phyloP scores from a whole-genome alignment of 1,140 invertebrate species.

The Pogonomyrmex californicus region DNA sequence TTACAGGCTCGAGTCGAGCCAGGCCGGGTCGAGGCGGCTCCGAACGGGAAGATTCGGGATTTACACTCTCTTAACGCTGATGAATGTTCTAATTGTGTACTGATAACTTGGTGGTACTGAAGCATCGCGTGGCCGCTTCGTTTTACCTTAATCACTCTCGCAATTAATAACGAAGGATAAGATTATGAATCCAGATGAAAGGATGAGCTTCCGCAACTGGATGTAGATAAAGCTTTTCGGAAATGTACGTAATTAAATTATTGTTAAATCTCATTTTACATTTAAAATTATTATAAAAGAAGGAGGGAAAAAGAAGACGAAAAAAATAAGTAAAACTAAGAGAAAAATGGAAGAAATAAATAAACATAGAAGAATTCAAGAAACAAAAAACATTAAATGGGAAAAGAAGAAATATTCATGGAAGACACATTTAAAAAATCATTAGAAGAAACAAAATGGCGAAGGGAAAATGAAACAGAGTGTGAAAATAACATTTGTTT shows the following conservation, averaged over 20 bases:
- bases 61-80: slow-evolving; percentile 55
- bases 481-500: not conserved
- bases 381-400: not conserved
- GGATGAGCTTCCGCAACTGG: not conserved
- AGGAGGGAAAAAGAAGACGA: not conserved
- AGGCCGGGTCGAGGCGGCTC: not conserved
- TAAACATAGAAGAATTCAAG: not conserved
- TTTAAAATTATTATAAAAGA: not conserved
- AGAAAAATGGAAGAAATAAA: no score
- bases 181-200: slow-evolving; percentile 3
- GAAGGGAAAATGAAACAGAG: not conserved
- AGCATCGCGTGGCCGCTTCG: not conserved
- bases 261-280: not conserved
- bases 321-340: slow-evolving; percentile 1
- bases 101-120: slow-evolving; percentile 33
- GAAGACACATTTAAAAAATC: not conserved
- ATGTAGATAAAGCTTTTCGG: not conserved
- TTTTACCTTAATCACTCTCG: slow-evolving; percentile 47
- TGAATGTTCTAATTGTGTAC: slow-evolving; percentile 50
- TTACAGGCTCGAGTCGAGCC: slow-evolving; percentile 24
- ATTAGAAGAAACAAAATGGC: not conserved
- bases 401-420: not conserved
- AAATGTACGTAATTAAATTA: not conserved
- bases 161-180: slow-evolving; percentile 43
- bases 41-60: slow-evolving; percentile 39